Base-by-base conservation (phyloP, 2,888 invertebrate species). In the Pyrgus malvae region DNA sequence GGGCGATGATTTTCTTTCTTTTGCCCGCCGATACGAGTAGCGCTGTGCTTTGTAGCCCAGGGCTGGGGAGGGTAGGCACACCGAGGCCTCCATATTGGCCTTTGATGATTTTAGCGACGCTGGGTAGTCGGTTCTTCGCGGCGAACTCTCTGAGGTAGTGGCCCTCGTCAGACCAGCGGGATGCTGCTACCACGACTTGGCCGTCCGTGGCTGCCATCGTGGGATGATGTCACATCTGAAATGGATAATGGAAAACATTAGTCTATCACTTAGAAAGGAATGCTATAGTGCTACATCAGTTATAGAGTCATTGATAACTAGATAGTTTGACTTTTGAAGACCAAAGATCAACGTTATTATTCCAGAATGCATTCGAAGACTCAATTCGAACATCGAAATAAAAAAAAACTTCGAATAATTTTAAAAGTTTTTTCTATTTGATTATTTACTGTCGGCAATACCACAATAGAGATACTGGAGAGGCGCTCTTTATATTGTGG, bases 81-180 rank as follows among this genome's bases (percentile, higher is more conserved):
- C 98, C 98, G 46, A 98, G 92, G 55, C 95, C 96, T 63, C 96
- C 95, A 88, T 98, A 98, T 80, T 98, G 97, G 62, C 98, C 98
- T 83, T 98, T 97, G 70, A 96, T 95, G 74, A 98, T 96, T 83
- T 97, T 97, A 56, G 97, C 96, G 66, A 98, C 94, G 67, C 94
- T 94, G 9, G 98, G 98, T 57, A 95, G 80, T 55, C 94, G 92
- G 72, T 95, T 92, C 76, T 95, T 95, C 74, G 92, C 89, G 69
- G 94, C 94, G 78, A 94, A 94, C 76, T 95, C 94, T 55, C 94
- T 91, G 37, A 95, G 92, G 78, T 95, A 94, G 68, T 91, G 92
- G 53, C 93, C 94, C 71, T 95, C 95, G 74, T 95, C 95, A 55
- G 93, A 91, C 93, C 93, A 93, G 67, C 95, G 92, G 57, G 96